These are phyloP conservation scores for Pholis gunnellus DNA, from an alignment of 2,113 vertebrate genomes.

Conservation along the genomic window DNA sequence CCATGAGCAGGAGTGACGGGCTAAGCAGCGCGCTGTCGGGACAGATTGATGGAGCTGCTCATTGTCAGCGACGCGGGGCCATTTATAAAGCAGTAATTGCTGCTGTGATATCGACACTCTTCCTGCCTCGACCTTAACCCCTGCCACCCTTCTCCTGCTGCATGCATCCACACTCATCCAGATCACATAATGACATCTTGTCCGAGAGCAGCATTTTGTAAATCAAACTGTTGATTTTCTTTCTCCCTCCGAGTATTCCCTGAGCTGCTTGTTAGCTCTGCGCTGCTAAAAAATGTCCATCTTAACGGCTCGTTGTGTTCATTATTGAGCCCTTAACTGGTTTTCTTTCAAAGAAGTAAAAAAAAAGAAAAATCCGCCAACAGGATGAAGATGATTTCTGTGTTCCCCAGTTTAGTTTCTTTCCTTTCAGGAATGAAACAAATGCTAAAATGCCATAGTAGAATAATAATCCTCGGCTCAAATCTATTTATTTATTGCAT, in stretches of 20 bases:
- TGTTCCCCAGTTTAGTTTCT: background rate
- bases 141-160: slow-evolving; percentile 62
- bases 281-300: slow-evolving; percentile 3
- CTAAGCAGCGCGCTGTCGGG: slow-evolving; percentile 84
- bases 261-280: slow-evolving; percentile 32
- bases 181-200: slow-evolving; percentile 44
- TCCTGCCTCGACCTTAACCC: slow-evolving; percentile 86
- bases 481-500: background rate
- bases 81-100: slow-evolving; percentile 92
- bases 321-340: slow-evolving; percentile 5
- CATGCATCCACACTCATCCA: slow-evolving; percentile 28
- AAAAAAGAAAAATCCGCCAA: background rate
- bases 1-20: slow-evolving; percentile 87
- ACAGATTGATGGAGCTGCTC: slow-evolving; percentile 88
- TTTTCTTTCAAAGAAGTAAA: background rate
- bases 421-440: background rate
- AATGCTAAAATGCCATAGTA: background rate
- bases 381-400: background rate
- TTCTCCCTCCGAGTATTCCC: slow-evolving; percentile 28
- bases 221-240: slow-evolving; percentile 67
- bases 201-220: slow-evolving; percentile 40
- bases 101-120: slow-evolving; percentile 88
- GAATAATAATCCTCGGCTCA: background rate
- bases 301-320: background rate
- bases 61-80: slow-evolving; percentile 85